Evolutionary conservation across 2,797 vertebrate genomes (phyloP).

Genomic region (Amblyopsis hoosieri): DNA sequence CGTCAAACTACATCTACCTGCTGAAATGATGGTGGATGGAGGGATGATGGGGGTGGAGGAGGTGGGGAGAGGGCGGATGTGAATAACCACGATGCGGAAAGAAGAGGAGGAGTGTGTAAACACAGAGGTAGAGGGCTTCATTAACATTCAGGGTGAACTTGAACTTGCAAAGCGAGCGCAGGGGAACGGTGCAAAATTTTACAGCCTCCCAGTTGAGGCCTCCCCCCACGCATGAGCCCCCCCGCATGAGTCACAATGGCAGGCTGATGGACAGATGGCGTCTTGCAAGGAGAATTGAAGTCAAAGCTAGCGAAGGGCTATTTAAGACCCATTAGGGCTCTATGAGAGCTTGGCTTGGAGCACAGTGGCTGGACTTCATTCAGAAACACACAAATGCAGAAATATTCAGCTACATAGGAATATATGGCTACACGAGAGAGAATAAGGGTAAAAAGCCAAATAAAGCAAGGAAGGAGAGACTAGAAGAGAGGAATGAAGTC

Average conservation of each 20-base stretch:
- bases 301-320: constrained; percentile 53
- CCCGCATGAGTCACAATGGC: constrained; percentile 36
- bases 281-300: constrained; percentile 44
- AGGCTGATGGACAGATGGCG: constrained; percentile 66
- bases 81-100: background rate
- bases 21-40: background rate
- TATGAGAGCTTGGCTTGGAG: constrained; percentile 60
- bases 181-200: background rate
- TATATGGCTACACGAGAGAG: constrained; percentile 18
- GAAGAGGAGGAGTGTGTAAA: background rate
- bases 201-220: background rate
- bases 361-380: constrained; percentile 30
- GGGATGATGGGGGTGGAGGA: background rate
- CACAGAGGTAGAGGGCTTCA: background rate
- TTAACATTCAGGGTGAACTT: constrained; percentile 2
- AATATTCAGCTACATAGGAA: constrained; percentile 28
- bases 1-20: constrained; percentile 24
- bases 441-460: background rate
- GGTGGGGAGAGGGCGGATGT: background rate
- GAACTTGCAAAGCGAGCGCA: constrained; percentile 11
- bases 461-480: background rate
- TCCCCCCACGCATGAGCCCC: constrained; percentile 32
- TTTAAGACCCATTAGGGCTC: constrained; percentile 71
- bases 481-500: background rate
- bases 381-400: constrained; percentile 16